phyloP scores from a whole-genome alignment of 2,113 vertebrate species.

The Pseudopodoces humilis region DNA sequence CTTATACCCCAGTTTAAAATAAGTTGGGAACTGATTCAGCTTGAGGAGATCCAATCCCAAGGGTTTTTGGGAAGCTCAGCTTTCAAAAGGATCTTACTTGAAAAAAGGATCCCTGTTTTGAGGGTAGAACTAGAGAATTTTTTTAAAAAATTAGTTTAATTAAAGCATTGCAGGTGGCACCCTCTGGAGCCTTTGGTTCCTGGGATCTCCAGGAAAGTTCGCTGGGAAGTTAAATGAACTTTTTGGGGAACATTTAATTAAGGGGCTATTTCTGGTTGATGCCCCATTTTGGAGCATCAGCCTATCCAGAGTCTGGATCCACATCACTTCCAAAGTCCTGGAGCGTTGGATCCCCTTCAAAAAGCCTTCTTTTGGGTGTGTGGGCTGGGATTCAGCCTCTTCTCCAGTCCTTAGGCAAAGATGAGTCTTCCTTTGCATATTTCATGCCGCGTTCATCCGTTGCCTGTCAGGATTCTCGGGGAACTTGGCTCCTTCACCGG shows the following conservation, averaged over 20 bases:
- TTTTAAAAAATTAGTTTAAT: not conserved
- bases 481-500: slow-evolving; percentile 3
- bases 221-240: not conserved
- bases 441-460: slow-evolving; percentile 35
- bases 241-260: not conserved
- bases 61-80: not conserved
- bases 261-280: not conserved
- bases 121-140: not conserved
- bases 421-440: slow-evolving; percentile 51
- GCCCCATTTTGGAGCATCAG: not conserved
- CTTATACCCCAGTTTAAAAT: not conserved
- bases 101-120: not conserved
- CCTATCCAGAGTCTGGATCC: not conserved
- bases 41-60: too few relatives aligned
- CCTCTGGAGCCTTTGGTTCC: not conserved
- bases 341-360: not conserved
- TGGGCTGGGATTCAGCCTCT: slow-evolving; percentile 37
- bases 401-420: slow-evolving; percentile 40
- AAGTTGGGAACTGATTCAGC: not conserved
- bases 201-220: not conserved
- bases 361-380: not conserved
- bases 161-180: not conserved
- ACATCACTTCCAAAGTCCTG: rapidly evolving
- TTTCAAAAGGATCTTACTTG: not conserved
- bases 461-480: slow-evolving; percentile 56